phyloP scores from a whole-genome alignment of 2,888 invertebrate species.

The Ennomos quercinarius region DNA sequence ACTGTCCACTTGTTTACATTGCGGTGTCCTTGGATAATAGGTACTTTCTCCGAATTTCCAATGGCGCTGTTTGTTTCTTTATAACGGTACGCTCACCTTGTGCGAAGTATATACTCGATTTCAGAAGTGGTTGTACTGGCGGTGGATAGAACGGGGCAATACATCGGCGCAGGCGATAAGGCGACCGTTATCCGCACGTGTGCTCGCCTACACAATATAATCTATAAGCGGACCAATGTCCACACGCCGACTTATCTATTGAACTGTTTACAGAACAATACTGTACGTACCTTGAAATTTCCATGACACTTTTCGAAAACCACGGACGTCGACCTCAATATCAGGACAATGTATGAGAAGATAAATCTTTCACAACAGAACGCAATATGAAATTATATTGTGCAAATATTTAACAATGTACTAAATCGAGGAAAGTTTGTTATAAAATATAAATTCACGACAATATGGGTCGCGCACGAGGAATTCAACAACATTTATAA shows the following conservation, averaged over 20 bases:
- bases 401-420: constrained; percentile 13
- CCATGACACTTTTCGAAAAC: constrained; percentile 25
- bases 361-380: constrained; percentile 19
- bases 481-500: constrained; percentile 30
- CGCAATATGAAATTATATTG: constrained; percentile 17
- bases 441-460: constrained; percentile 19
- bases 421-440: constrained; percentile 14
- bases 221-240: constrained; percentile 49
- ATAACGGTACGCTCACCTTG: constrained; percentile 34
- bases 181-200: constrained; percentile 72
- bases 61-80: constrained; percentile 20
- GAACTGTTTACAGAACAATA: constrained; percentile 37
- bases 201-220: constrained; percentile 59
- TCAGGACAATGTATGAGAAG: constrained; percentile 6
- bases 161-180: constrained; percentile 59
- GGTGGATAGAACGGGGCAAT: constrained; percentile 41
- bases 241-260: constrained; percentile 37
- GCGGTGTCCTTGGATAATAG: constrained; percentile 24
- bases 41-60: constrained; percentile 35
- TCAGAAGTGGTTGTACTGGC: constrained; percentile 43
- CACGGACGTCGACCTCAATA: constrained; percentile 24
- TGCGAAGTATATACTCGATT: constrained; percentile 48
- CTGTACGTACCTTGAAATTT: constrained; percentile 33
- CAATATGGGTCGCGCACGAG: constrained; percentile 28
- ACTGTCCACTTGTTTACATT: constrained; percentile 29